Evolutionary conservation across 2,113 vertebrate genomes (phyloP), one percentile per base, ranked within the genome.

Genomic region (Ciconia stormi): DNA sequence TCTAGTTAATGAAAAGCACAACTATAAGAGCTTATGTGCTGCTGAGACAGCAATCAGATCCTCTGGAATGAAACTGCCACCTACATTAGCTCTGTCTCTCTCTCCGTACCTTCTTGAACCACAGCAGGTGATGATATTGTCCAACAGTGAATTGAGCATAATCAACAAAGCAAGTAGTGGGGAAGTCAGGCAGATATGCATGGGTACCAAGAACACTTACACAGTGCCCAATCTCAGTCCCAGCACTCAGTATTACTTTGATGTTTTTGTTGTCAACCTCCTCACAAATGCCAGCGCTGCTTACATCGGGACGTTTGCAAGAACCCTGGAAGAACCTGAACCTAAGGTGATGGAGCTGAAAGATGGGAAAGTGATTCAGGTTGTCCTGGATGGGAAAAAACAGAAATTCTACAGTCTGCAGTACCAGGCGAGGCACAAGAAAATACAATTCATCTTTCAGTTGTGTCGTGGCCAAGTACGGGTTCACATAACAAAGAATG

Each of bases 181-280:
- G 7, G 98, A 98, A 47, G 98, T 98, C 49, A 98, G 96, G 81
- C 99, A 99, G 89, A 96, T 95, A 32, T 99, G 99, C 55, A 79
- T 97, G 69, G 99, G 98, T 26, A 97, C 98, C 22, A 99, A 97
- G 95, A 99, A 97, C 32, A 98, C 98, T 6, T 99, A 99, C 96
- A 99, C 98, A 0, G 97, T 99, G 76, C 98, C 98, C 6, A 98
- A 96, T 16, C 98, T 99, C 73, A 97, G 98, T 50, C 98, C 99
- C 16, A 98, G 98, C 91, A 99, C 98, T 9, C 98, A 98, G 73
- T 99, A 99, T 90, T 99, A 99, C 96, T 99, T 99, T 42, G 99
- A 99, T 1, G 97, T 99, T 26, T 99, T 99, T 69, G 98, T 98
- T 62, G 97, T 99, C 4, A 99, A 99, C 69, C 97, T 97, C 71